These are phyloP conservation scores for Magallana gigas DNA, from an alignment of 1,140 invertebrate species.

Conservation along the genomic window DNA sequence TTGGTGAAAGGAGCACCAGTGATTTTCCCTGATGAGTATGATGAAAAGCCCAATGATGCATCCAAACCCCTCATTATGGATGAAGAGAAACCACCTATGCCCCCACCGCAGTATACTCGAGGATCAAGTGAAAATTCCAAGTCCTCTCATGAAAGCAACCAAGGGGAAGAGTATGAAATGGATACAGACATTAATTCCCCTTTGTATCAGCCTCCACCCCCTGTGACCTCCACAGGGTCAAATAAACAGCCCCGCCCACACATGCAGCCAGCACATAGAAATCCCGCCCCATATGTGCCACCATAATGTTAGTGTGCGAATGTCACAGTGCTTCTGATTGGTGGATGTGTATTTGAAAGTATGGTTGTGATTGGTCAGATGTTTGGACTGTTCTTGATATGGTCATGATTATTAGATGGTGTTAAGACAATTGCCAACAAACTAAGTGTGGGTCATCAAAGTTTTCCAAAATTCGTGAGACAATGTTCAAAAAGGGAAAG, in stretches of 20 bases:
- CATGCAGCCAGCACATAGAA: constrained; percentile 69
- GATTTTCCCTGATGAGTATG: constrained; percentile 94
- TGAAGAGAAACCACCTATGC: constrained; percentile 93
- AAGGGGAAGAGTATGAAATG: constrained; percentile 71
- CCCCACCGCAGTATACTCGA: constrained; percentile 87
- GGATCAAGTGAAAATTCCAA: constrained; percentile 78
- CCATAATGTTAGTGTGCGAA: constrained; percentile 61
- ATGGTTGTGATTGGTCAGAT: neutral
- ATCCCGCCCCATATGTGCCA: constrained; percentile 73
- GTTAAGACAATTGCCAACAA: too few relatives aligned
- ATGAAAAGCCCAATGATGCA: constrained; percentile 90
- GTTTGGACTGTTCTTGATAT: too few relatives aligned
- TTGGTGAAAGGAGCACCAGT: constrained; percentile 95
- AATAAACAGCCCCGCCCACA: constrained; percentile 73
- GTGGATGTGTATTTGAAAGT: neutral
- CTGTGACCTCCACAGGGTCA: constrained; percentile 85
- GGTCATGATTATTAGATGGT: too few relatives aligned
- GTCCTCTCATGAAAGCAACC: constrained; percentile 78
- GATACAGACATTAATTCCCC: constrained; percentile 77
- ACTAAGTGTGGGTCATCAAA: neutral
- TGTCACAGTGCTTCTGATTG: constrained; percentile 1
- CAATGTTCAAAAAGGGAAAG: neutral
- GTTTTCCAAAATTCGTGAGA: neutral
- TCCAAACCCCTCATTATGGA: constrained; percentile 96
- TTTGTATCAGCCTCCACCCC: constrained; percentile 89